Conservation (phyloP, 2,113 vertebrate genomes). For the Eidolon helvum region DNA sequence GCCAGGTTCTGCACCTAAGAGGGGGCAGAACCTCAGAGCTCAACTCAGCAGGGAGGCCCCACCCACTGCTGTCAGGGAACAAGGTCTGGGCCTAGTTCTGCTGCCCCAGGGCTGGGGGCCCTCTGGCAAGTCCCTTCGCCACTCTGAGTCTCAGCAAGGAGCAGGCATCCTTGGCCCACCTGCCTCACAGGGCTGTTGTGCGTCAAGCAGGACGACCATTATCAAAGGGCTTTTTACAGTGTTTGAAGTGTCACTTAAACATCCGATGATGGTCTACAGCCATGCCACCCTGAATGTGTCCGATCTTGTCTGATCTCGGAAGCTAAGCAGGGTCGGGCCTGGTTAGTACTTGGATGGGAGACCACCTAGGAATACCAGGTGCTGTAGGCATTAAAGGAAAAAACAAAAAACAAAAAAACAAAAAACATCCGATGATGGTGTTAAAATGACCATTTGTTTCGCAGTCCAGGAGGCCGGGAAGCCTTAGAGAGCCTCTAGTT, state of each 20-base stretch:
- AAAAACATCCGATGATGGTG: too few relatives aligned
- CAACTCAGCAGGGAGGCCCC: background rate
- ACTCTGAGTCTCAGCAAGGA: background rate
- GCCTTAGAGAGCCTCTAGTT: background rate
- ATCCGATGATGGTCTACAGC: fast-evolving
- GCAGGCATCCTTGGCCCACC: background rate
- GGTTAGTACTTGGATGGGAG: too few relatives aligned
- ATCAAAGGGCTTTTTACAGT: background rate
- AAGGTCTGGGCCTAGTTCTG: background rate
- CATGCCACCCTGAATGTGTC: too few relatives aligned
- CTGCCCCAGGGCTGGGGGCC: fast-evolving
- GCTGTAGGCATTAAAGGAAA: too few relatives aligned
- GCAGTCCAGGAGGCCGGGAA: background rate
- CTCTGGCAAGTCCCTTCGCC: background rate
- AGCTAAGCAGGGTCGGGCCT: too few relatives aligned
- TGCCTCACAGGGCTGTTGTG: background rate
- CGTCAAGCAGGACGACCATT: fast-evolving
- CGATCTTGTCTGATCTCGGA: too few relatives aligned
- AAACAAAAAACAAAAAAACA: too few relatives aligned
- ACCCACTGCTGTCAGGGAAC: background rate
- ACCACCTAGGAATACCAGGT: too few relatives aligned
- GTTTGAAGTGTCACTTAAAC: background rate
- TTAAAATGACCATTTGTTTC: background rate
- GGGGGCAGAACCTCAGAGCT: background rate
- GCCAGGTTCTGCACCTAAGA: background rate